These are phyloP conservation scores for Campoletis raptor DNA, from an alignment of 2,888 invertebrate genomes.

Conservation along the genomic window DNA sequence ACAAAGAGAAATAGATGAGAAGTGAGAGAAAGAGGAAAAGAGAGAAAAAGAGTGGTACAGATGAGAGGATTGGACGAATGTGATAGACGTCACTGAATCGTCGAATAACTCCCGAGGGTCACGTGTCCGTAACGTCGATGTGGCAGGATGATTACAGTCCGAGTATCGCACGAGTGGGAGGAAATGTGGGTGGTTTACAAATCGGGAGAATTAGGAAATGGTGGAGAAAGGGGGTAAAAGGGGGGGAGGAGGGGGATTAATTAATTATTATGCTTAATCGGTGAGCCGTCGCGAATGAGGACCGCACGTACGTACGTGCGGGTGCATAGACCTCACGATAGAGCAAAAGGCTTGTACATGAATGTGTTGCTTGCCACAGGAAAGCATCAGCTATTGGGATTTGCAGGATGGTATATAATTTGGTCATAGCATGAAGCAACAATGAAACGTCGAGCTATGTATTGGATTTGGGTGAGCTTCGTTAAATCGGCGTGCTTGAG, in stretches of 20 bases:
- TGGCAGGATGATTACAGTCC: conserved; percentile 22
- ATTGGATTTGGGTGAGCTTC: conserved; percentile 43
- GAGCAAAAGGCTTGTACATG: conserved; percentile 25
- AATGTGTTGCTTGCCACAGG: conserved; percentile 24
- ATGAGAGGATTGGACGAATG: conserved; percentile 3
- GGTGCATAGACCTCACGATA: conserved; percentile 4
- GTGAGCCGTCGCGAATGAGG: conserved; percentile 40
- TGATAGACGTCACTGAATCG: conserved; percentile 41
- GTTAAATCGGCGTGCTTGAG: conserved; percentile 49
- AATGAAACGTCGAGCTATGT: conserved; percentile 35
- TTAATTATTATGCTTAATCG: conserved; percentile 74
- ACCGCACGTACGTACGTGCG: conserved; percentile 30
- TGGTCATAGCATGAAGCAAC: conserved; percentile 17
- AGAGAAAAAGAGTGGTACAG: neutral
- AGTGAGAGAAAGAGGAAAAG: neutral
- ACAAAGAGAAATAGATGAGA: neutral
- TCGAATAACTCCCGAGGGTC: conserved; percentile 28
- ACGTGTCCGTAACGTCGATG: conserved; percentile 33
- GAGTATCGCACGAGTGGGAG: conserved; percentile 26
- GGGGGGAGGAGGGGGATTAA: conserved; percentile 60
- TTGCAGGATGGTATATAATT: conserved; percentile 40
- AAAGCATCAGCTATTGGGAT: conserved; percentile 43
- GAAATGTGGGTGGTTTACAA: conserved; percentile 30
- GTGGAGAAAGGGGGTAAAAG: conserved; percentile 28
- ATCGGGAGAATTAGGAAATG: conserved; percentile 19